Evolutionary conservation across 2,888 invertebrate species (phyloP).

Genomic region (Steinernema hermaphroditum): DNA sequence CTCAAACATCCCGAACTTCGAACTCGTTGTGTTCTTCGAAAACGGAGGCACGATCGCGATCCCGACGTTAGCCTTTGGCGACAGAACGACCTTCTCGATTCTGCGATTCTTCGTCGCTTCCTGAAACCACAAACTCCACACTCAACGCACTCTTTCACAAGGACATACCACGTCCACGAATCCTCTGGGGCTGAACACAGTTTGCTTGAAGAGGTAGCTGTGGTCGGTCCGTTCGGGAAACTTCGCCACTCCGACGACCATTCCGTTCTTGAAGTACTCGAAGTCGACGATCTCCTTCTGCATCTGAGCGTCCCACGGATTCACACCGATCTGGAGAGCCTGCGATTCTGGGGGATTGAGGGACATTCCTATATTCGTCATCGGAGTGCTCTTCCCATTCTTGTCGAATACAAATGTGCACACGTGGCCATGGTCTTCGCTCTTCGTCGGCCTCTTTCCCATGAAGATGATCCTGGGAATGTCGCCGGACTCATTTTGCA

Average conservation of each 20-base stretch:
- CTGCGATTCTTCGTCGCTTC: neutral
- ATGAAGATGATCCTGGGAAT: neutral
- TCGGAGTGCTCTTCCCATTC: neutral
- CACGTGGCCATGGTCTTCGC: neutral
- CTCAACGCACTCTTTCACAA: neutral
- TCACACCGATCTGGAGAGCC: neutral
- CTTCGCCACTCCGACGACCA: neutral
- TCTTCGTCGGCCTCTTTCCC: neutral
- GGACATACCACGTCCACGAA: neutral
- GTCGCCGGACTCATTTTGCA: neutral
- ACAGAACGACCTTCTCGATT: conserved; percentile 4
- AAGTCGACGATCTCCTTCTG: neutral
- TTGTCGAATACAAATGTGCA: neutral
- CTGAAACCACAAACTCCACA: neutral
- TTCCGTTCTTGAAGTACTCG: neutral
- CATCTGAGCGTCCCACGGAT: neutral
- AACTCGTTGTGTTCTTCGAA: conserved; percentile 17
- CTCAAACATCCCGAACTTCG: conserved; percentile 2
- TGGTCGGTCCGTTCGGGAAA: neutral
- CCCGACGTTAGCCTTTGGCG: neutral
- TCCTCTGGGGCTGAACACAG: neutral
- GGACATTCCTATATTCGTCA: neutral
- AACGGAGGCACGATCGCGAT: neutral
- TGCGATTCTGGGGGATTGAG: neutral
- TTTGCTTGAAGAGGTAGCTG: neutral